Conservation (phyloP, 2,797 vertebrate genomes). For the Columba guinea region DNA sequence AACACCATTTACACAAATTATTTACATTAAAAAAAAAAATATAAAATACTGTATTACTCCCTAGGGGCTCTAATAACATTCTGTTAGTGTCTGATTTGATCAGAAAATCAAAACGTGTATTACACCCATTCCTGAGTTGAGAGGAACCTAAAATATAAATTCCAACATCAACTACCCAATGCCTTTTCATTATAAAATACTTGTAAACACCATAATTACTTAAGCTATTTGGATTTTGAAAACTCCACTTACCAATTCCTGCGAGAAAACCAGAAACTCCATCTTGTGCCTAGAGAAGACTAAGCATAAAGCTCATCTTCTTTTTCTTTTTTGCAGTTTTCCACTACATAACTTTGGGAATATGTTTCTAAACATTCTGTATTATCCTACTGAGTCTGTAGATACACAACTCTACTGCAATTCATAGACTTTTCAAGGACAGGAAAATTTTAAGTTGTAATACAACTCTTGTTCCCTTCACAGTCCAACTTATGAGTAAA, state of each 20-base stretch:
- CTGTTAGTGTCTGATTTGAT: neutral
- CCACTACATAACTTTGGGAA: neutral
- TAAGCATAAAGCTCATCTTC: neutral
- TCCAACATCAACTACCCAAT: neutral
- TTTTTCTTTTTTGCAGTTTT: neutral
- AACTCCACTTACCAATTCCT: neutral
- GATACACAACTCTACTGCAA: neutral
- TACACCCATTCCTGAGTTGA: neutral
- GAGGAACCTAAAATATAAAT: neutral
- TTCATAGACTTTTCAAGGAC: neutral
- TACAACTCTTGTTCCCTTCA: neutral
- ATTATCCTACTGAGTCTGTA: neutral
- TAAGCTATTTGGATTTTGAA: neutral
- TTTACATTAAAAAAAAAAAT: neutral
- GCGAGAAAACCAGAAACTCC: neutral
- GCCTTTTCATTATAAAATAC: neutral
- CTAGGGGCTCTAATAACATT: neutral
- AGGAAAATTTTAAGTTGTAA: neutral
- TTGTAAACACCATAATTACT: neutral
- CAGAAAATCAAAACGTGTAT: neutral
- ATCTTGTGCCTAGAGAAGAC: neutral
- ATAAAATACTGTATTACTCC: neutral
- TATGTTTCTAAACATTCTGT: neutral
- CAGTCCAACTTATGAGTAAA: neutral
- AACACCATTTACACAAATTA: neutral